A percentile compares a stretch with the other conserved stretches of the same genome.
These are phyloP conservation scores for Octomys mimax DNA, from an alignment of 2,797 vertebrate species.

Conservation along the genomic window DNA sequence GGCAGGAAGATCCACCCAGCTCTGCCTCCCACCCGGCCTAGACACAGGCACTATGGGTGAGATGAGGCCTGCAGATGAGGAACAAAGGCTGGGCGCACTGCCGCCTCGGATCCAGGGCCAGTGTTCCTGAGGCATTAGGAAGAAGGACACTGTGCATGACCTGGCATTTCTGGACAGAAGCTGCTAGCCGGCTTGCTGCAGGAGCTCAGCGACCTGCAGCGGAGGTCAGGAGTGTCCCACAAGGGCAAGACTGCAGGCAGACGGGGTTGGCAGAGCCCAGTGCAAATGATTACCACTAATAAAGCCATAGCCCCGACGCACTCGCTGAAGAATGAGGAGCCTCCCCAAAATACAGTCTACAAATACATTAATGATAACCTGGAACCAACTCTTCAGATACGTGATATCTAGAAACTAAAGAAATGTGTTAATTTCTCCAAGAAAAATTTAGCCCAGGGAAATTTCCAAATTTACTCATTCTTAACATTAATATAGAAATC, in stretches of 20 bases:
- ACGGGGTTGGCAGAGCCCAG: neutral
- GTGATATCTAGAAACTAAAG: conserved; percentile 3
- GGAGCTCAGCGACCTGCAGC: neutral
- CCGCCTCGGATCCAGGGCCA: neutral
- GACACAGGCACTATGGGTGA: neutral
- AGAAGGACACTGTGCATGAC: neutral
- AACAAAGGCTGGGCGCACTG: neutral
- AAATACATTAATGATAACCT: conserved; percentile 19
- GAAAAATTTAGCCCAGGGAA: neutral
- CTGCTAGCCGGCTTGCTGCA: no score
- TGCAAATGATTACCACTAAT: neutral
- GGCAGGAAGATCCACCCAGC: neutral
- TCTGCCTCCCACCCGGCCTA: neutral
- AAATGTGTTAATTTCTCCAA: neutral
- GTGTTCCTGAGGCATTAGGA: neutral
- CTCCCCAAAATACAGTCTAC: neutral
- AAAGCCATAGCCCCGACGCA: neutral
- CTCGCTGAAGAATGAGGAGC: neutral
- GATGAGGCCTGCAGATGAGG: neutral
- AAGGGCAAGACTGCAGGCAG: neutral
- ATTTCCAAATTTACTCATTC: conserved; percentile 27
- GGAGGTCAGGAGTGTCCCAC: neutral
- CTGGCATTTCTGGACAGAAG: neutral
- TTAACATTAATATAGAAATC: neutral
- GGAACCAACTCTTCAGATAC: conserved; percentile 35